Evolutionary conservation across 30 jellyfish, hydroid and myxozoan species (phyloP), one percentile per base, ranked within the genome.

Genomic region (Morbakka virulenta): DNA sequence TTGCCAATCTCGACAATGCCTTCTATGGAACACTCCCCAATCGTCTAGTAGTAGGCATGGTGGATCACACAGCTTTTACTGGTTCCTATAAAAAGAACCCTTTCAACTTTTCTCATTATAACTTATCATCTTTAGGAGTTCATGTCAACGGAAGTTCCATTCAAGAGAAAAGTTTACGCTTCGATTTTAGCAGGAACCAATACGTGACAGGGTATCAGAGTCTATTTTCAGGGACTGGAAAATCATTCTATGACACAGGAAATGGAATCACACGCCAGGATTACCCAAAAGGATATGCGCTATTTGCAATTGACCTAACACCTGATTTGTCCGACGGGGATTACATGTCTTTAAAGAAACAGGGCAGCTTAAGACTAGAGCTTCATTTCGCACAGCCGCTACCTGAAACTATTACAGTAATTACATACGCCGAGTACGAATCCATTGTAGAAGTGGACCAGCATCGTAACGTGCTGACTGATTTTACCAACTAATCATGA

Each of bases 11-110:
- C 48, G 82, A 70, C 31, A 52, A 29, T 28, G 63, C 57, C 1
- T 51, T 74, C 65, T 32, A 51, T 27, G 86, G 86, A 29, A 52
- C 52, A 28, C 4, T 74, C 1, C 79, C 79, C 29, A 74, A 74
- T 65, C 29, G 86, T 17, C 9, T 74, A 2, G 52, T 74, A 21
- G 35, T 52, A 51, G 86, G 76, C 32, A 6, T 74, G 24, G 76
- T 74, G 0, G 48, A 52, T 27, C 52, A 74, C 27, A 4, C 64
- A n/a, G 62, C 86, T 1, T 74, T 3, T 52, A 74, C 36, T 50
- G 86, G 79, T 26, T 12, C 11, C 1, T 11, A 3, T 6, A 51
- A 74, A 0, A 14, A 21, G 31, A 74, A 74, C 47, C 81, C 81
- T 1, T 76, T 76, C 52, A 29, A 76, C 21, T 76, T 76, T 25